Percentiles rank a stretch among this genome's conserved stretches.
Evolutionary conservation across 2,797 vertebrate species (phyloP).

Genomic region (Acridotheres tristis): DNA sequence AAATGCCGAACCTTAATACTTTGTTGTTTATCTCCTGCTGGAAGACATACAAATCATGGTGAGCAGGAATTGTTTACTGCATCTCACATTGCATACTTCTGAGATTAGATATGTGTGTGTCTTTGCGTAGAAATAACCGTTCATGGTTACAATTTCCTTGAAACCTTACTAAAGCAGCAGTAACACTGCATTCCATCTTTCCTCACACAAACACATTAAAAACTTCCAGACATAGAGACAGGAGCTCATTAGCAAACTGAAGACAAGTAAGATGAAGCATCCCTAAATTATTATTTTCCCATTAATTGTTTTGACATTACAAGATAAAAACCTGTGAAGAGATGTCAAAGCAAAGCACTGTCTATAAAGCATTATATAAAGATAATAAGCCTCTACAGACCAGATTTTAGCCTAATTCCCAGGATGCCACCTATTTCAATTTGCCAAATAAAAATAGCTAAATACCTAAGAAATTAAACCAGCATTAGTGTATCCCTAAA

Average conservation of each 20-base stretch:
- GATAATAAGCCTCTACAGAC: not conserved
- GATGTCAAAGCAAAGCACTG: not conserved
- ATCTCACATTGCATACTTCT: not conserved
- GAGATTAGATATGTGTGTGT: not conserved
- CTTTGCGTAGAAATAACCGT: not conserved
- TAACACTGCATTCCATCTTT: not conserved
- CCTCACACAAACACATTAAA: not conserved
- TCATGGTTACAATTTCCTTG: not conserved
- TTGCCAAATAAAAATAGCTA: not conserved
- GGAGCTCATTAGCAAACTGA: not conserved
- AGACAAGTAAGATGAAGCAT: not conserved
- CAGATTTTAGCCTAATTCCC: not conserved
- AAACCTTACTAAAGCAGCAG: not conserved
- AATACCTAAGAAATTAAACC: slow-evolving; percentile 2
- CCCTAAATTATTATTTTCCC: slow-evolving; percentile 21
- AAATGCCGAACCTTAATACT: not conserved
- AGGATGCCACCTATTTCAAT: not conserved
- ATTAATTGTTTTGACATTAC: slow-evolving; percentile 13
- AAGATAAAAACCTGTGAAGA: not conserved
- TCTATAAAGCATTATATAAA: not conserved
- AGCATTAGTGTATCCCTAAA: not conserved
- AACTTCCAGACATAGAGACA: not conserved
- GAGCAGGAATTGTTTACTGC: not conserved
- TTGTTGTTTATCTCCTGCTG: not conserved
- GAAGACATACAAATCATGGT: not conserved